Conservation (phyloP, 2,888 invertebrate genomes). For the Deroplatys truncata region DNA sequence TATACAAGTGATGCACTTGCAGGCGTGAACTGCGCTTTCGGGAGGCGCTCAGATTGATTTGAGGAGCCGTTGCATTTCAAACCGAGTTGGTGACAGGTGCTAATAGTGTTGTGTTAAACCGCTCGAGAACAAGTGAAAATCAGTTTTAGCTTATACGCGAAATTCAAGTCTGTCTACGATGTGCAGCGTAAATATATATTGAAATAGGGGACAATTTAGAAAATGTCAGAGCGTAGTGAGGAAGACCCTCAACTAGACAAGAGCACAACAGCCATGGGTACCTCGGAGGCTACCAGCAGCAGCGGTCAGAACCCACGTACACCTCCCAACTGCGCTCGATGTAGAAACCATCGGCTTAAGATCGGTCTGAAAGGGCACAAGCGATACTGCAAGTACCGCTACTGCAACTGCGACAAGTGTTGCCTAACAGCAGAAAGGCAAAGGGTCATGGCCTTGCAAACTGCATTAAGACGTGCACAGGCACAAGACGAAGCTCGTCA, state of each 20-base stretch:
- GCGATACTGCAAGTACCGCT: slow-evolving; percentile 80
- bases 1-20: background rate
- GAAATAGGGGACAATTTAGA: background rate
- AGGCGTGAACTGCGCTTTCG: background rate
- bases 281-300: slow-evolving; percentile 7
- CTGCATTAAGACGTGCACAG: slow-evolving; percentile 76
- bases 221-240: background rate
- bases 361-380: slow-evolving; percentile 89
- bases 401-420: slow-evolving; percentile 84
- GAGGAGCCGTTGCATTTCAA: no score
- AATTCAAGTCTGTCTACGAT: background rate
- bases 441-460: slow-evolving; percentile 84
- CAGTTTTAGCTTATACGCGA: no score
- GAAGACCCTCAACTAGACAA: background rate
- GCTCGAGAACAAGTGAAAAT: no score
- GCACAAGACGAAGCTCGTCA: slow-evolving; percentile 67
- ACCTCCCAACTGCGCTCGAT: slow-evolving; percentile 88
- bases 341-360: slow-evolving; percentile 86
- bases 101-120: background rate
- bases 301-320: slow-evolving; percentile 53
- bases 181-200: background rate
- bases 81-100: background rate
- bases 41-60: no score
- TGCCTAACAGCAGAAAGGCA: slow-evolving; percentile 81
- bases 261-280: background rate